phyloP scores from a whole-genome alignment of 2,113 vertebrate genomes.

The Dromas ardeola region DNA sequence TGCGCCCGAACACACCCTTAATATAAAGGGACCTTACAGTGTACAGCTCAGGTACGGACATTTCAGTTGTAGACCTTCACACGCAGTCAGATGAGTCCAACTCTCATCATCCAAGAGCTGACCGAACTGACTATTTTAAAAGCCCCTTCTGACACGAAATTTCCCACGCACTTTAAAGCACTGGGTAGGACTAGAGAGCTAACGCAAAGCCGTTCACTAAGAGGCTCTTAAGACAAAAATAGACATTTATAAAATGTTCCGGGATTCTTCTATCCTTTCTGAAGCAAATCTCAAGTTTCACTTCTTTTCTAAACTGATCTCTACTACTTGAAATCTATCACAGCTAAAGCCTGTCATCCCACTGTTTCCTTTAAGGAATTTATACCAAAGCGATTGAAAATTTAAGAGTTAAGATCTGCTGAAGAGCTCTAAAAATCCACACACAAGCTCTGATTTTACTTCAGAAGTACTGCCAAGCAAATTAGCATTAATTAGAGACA shows the following conservation, averaged over 20 bases:
- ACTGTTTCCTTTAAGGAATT: background rate
- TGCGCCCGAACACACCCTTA: background rate
- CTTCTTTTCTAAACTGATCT: background rate
- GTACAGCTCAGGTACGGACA: background rate
- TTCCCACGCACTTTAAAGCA: background rate
- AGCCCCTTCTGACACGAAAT: background rate
- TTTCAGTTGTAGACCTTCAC: background rate
- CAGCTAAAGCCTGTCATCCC: background rate
- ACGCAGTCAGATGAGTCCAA: background rate
- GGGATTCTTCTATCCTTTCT: background rate
- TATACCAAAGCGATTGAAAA: slow-evolving; percentile 1
- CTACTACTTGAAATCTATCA: background rate
- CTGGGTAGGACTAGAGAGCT: background rate
- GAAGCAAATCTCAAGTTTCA: background rate
- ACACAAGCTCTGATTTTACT: slow-evolving; percentile 2
- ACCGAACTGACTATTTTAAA: background rate
- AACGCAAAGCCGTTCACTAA: background rate
- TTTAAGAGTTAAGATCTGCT: background rate
- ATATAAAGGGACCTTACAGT: background rate
- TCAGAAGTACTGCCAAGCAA: slow-evolving; percentile 45
- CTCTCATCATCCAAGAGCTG: background rate
- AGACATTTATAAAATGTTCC: background rate
- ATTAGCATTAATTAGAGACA: slow-evolving; percentile 44
- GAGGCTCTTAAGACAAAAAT: background rate
- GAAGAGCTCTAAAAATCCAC: slow-evolving; percentile 20